Evolutionary conservation across 30 jellyfish, hydroid and myxozoan species (phyloP).

Genomic region (Pseudorhiza aurosa): DNA sequence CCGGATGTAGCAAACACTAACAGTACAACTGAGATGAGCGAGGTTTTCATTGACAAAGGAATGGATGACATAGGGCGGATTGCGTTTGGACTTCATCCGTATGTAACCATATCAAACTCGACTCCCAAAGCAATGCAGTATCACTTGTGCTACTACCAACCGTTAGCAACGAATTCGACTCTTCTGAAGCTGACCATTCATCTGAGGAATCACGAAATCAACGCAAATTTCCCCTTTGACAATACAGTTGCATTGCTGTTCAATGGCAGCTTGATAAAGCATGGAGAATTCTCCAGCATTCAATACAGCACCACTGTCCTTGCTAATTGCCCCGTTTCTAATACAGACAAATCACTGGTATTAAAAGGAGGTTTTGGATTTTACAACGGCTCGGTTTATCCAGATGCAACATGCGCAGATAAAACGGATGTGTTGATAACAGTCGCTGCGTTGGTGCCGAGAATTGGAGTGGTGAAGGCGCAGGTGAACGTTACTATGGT

Average conservation of each 20-base stretch:
- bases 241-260: conserved; percentile 1
- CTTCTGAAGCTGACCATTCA: not conserved
- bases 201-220: not conserved
- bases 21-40: conserved; percentile 21
- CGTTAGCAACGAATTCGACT: conserved; percentile 4
- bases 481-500: not conserved
- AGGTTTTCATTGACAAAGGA: not conserved
- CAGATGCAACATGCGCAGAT: not conserved
- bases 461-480: not conserved
- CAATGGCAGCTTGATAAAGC: conserved; percentile 1
- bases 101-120: not conserved
- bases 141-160: conserved; percentile 60
- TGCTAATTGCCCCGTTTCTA: conserved; percentile 23
- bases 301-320: not conserved
- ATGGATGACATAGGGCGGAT: not conserved
- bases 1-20: conserved; percentile 32
- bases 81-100: conserved; percentile 58
- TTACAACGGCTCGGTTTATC: conserved; percentile 28
- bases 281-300: conserved; percentile 33
- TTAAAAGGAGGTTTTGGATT: not conserved
- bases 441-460: not conserved
- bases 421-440: not conserved
- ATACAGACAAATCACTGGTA: not conserved
- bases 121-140: conserved; percentile 18
- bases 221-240: conserved; percentile 58